Conservation (phyloP, 2,888 invertebrate genomes). For the Zhuqinia jingwanae region DNA sequence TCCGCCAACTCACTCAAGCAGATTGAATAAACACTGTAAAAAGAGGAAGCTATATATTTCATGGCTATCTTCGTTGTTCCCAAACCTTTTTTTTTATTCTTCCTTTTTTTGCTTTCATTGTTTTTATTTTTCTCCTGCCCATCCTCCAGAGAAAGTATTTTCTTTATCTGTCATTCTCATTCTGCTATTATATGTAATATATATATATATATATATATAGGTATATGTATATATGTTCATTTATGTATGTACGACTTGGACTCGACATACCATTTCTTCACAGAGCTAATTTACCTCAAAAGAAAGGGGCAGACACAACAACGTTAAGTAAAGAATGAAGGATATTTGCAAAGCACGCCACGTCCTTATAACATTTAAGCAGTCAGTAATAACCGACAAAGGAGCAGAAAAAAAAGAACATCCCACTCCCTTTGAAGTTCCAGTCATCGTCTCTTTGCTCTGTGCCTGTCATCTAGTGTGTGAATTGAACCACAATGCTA, state of each 20-base stretch:
- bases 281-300: conserved; percentile 66
- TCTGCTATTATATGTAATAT: neutral
- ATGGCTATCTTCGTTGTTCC: conserved; percentile 48
- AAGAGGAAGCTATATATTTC: conserved; percentile 61
- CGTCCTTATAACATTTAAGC: conserved; percentile 68
- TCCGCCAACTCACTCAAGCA: conserved; percentile 63
- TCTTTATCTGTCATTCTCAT: neutral
- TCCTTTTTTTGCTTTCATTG: conserved; percentile 17
- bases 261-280: conserved; percentile 69
- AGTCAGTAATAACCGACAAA: conserved; percentile 57
- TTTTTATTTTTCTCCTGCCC: neutral
- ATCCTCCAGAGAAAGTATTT: neutral
- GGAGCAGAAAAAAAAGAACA: neutral
- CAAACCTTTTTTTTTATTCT: conserved; percentile 20
- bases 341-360: conserved; percentile 72
- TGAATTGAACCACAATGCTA: conserved; percentile 58
- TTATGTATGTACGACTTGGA: no score
- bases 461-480: conserved; percentile 66
- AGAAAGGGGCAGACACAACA: no score
- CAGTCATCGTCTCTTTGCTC: neutral
- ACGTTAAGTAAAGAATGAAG: conserved; percentile 68
- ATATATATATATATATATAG: no score
- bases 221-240: no score
- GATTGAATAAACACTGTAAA: conserved; percentile 67
- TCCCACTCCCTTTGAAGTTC: neutral